phyloP scores from a whole-genome alignment of 2,888 invertebrate genomes.

The Tiliacea aurago region DNA sequence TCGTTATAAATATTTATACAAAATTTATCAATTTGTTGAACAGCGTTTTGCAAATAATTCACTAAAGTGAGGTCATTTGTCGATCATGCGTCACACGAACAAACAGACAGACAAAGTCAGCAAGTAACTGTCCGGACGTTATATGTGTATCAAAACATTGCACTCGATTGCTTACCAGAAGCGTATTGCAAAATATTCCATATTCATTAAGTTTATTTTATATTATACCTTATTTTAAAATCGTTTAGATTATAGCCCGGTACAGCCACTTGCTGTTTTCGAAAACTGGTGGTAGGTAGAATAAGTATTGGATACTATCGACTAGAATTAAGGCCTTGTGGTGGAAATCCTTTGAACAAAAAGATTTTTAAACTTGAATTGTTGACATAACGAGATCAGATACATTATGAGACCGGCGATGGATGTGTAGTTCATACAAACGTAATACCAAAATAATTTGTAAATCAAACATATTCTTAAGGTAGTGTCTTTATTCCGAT shows the following conservation, averaged over 20 bases:
- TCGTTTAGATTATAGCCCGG: constrained; percentile 51
- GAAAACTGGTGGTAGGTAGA: constrained; percentile 32
- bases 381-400: constrained; percentile 36
- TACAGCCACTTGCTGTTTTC: constrained; percentile 65
- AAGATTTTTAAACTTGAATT: constrained; percentile 37
- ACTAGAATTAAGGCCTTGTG: constrained; percentile 43
- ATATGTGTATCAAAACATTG: constrained; percentile 66
- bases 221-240: constrained; percentile 66
- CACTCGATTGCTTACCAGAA: constrained; percentile 66
- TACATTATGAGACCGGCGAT: too few species aligned
- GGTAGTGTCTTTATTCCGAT: too few species aligned
- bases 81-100: constrained; percentile 68
- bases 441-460: too few species aligned
- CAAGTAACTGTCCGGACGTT: constrained; percentile 60
- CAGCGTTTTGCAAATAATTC: constrained; percentile 83
- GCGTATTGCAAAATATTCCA: constrained; percentile 66
- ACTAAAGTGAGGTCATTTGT: constrained; percentile 76
- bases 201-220: constrained; percentile 56
- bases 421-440: too few species aligned
- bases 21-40: constrained; percentile 87
- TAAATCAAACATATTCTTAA: too few species aligned
- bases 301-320: constrained; percentile 55
- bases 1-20: constrained; percentile 90
- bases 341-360: constrained; percentile 2
- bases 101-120: constrained; percentile 51